Conservation (phyloP, 2,888 invertebrate genomes). For the Andrena haemorrhoa region DNA sequence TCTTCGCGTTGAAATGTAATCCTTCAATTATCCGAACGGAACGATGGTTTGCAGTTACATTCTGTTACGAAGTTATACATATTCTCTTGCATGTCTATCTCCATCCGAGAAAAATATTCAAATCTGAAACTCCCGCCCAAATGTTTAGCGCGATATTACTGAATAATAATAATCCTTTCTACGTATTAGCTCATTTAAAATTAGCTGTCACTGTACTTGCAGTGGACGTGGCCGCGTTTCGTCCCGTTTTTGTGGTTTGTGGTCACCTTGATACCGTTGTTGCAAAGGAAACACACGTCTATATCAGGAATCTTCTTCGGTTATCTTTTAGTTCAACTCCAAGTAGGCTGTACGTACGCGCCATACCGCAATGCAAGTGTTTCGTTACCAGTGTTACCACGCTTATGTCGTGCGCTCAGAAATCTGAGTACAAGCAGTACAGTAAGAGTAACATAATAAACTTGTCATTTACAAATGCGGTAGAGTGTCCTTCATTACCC, state of each 20-base stretch:
- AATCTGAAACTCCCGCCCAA: not conserved
- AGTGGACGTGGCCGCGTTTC: constrained; percentile 35
- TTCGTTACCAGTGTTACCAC: not conserved
- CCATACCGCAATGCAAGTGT: not conserved
- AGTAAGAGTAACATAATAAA: not conserved
- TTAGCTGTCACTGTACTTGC: constrained; percentile 7
- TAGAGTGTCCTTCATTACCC: not conserved
- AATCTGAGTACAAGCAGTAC: not conserved
- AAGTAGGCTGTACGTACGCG: not conserved
- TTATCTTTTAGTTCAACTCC: constrained; percentile 16
- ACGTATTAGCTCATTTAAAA: constrained; percentile 23
- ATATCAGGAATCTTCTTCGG: constrained; percentile 26
- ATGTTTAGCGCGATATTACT: not conserved
- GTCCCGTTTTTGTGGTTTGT: constrained; percentile 30
- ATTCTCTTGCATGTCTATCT: no score
- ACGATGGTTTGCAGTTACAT: not conserved
- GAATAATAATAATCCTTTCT: not conserved
- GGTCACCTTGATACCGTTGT: constrained; percentile 37
- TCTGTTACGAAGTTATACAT: not conserved
- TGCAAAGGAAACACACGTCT: constrained; percentile 33
- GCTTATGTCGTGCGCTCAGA: not conserved
- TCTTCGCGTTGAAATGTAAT: not conserved
- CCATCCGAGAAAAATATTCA: not conserved
- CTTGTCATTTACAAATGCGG: not conserved
- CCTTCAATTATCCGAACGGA: not conserved